Evolutionary conservation across 2,797 vertebrate genomes (phyloP).

Genomic region (Tenualosa ilisha): DNA sequence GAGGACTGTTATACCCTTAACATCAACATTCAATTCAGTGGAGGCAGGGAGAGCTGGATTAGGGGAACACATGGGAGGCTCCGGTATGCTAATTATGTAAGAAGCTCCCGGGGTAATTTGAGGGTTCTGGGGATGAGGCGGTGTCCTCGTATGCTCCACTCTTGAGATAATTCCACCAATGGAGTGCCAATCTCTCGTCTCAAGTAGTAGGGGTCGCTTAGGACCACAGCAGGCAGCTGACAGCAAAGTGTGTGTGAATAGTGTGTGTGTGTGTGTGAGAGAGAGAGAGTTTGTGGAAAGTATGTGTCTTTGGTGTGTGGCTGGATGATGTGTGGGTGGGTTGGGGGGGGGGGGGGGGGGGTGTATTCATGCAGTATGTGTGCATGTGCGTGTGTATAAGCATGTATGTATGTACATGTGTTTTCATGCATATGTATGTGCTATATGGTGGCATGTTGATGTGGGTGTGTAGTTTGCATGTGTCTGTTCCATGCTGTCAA

Average conservation of each 20-base stretch:
- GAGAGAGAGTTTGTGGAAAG: not conserved
- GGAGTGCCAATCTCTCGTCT: constrained; percentile 76
- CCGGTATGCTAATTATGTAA: constrained; percentile 56
- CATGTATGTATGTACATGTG: not conserved
- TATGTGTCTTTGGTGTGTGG: not conserved
- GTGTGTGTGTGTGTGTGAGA: constrained; percentile 2
- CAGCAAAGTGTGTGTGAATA: not conserved
- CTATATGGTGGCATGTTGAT: not conserved
- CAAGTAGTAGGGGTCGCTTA: constrained; percentile 74
- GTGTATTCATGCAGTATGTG: too few relatives aligned
- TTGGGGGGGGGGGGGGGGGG: too few relatives aligned
- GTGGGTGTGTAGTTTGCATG: not conserved
- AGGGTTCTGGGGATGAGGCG: constrained; percentile 64
- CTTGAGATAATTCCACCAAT: constrained; percentile 74
- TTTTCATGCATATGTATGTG: not conserved
- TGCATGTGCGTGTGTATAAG: not conserved
- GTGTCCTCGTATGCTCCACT: constrained; percentile 67
- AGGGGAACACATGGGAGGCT: not conserved
- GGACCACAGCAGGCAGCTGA: constrained; percentile 61
- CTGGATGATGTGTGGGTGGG: not conserved
- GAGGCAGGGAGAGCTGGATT: not conserved
- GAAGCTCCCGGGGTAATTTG: constrained; percentile 59
- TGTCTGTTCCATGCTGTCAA: not conserved
- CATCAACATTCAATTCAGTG: not conserved
- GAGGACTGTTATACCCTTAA: constrained; percentile 6